Percentiles rank a stretch among this genome's conserved stretches.
These are phyloP conservation scores for Podargus strigoides DNA, from an alignment of 2,797 vertebrate species.

Conservation along the genomic window DNA sequence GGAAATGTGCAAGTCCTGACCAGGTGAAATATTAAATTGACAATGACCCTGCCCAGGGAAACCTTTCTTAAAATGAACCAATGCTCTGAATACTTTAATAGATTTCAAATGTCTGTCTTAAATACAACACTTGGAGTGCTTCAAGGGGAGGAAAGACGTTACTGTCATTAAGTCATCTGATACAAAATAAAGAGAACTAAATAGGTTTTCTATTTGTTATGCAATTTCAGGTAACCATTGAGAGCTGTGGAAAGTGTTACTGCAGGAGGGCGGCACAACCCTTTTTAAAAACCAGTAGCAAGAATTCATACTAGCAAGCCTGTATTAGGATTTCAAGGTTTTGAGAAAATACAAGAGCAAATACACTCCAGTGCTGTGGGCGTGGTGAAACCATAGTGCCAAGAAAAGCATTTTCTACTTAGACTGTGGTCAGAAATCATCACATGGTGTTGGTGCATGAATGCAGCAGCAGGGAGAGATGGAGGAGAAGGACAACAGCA, in stretches of 20 bases:
- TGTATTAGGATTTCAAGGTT: background rate
- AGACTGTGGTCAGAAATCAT: background rate
- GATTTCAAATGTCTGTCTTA: background rate
- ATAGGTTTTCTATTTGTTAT: background rate
- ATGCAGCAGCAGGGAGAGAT: background rate
- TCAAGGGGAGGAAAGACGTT: background rate
- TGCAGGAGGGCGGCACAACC: background rate
- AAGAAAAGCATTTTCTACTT: background rate
- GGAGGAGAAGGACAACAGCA: background rate
- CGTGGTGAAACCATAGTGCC: background rate
- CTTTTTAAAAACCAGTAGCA: background rate
- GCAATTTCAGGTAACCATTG: background rate
- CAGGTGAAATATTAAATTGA: background rate
- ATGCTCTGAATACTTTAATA: background rate
- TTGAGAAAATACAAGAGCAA: background rate
- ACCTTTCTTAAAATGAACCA: background rate
- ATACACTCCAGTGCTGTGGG: too few relatives aligned
- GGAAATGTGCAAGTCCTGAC: background rate
- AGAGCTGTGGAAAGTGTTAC: background rate
- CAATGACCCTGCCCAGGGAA: background rate
- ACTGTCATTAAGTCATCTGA: background rate
- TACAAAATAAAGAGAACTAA: background rate
- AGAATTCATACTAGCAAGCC: background rate
- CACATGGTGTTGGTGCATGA: accelerated
- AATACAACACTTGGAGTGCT: background rate